Percentiles rank a stretch among this genome's conserved stretches.
Evolutionary conservation across 2,797 vertebrate species (phyloP).

Genomic region (Eidolon dupreanum): DNA sequence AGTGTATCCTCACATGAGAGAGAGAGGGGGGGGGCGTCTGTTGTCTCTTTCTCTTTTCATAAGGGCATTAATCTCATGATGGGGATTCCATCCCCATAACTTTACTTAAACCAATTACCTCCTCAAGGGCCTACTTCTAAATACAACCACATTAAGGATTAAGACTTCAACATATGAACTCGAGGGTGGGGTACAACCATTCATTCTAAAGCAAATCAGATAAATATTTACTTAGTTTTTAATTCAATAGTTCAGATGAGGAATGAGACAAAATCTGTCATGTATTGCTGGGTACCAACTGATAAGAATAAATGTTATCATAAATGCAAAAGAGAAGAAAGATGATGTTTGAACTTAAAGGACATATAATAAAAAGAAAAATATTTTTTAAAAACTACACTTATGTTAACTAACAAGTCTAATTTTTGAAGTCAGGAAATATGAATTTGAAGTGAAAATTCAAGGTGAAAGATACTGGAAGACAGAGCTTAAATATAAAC

Average conservation of each 20-base stretch:
- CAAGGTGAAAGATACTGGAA: neutral
- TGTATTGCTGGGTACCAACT: neutral
- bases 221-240: neutral
- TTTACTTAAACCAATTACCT: neutral
- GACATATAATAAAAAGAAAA: neutral
- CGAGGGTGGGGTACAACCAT: neutral
- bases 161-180: neutral
- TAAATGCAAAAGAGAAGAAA: neutral
- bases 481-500: neutral
- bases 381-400: neutral
- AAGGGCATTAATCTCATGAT: neutral
- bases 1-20: neutral
- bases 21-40: neutral
- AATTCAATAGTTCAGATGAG: neutral
- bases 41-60: neutral
- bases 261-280: neutral
- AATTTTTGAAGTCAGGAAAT: slow-evolving; percentile 24
- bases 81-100: neutral
- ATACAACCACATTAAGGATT: neutral
- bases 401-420: neutral
- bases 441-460: slow-evolving; percentile 1
- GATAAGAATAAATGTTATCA: neutral
- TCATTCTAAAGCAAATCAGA: neutral
- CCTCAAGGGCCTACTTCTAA: neutral
- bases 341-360: neutral